phyloP scores from a whole-genome alignment of 2,113 vertebrate species.

The Lichenostomus cassidix region DNA sequence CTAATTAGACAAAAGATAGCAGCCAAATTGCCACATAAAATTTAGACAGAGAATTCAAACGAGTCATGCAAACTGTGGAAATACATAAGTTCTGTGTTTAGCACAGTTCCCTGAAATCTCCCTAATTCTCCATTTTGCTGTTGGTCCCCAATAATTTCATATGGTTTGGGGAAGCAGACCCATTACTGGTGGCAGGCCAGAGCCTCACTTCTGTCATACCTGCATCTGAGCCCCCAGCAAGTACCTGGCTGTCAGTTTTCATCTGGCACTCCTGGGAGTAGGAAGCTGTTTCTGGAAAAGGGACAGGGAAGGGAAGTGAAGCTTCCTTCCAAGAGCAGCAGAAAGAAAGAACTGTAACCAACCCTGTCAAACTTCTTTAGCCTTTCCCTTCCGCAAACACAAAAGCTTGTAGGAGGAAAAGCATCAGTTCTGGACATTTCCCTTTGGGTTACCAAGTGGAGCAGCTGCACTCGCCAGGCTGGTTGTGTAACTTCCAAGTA shows the following conservation, averaged over 20 bases:
- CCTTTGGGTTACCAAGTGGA: background rate
- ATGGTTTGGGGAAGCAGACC: background rate
- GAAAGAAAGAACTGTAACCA: background rate
- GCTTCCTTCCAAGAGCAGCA: background rate
- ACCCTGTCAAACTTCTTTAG: background rate
- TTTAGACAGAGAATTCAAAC: background rate
- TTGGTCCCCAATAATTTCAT: background rate
- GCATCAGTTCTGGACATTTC: background rate
- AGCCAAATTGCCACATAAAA: background rate
- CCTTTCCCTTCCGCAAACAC: background rate
- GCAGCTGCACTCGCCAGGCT: background rate
- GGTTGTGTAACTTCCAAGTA: background rate
- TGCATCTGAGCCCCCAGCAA: background rate
- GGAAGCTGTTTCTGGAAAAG: background rate
- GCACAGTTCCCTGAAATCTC: background rate
- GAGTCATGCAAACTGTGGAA: background rate
- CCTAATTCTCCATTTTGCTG: background rate
- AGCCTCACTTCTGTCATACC: background rate
- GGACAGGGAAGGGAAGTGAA: background rate
- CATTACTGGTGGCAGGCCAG: background rate
- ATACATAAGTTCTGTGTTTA: background rate
- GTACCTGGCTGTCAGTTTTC: background rate
- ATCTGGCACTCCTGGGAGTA: fast-evolving
- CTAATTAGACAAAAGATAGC: conserved; percentile 40
- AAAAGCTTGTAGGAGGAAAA: background rate